phyloP scores from a whole-genome alignment of 1,140 invertebrate species.

The Ceratitis capitata region DNA sequence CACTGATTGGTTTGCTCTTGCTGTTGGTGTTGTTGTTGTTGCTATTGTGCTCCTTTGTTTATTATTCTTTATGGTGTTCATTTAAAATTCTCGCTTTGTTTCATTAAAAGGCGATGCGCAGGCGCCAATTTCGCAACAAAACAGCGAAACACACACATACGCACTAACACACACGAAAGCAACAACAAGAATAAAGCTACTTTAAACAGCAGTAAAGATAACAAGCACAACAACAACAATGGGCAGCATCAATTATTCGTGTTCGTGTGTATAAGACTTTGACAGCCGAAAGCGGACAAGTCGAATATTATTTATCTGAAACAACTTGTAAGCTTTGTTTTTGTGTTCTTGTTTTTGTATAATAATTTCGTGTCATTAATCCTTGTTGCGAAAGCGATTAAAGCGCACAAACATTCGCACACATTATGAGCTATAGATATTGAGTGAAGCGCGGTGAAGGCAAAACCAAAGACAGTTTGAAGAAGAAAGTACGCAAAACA shows the following conservation, averaged over 20 bases:
- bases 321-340: constrained; percentile 34
- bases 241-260: no score
- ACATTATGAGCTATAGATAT: no score
- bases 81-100: constrained; percentile 45
- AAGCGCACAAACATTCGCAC: neutral
- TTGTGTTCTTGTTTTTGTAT: neutral
- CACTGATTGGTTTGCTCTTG: neutral
- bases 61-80: constrained; percentile 45
- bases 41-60: neutral
- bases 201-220: neutral
- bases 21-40: neutral
- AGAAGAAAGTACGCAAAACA: neutral
- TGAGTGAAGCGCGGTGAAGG: neutral
- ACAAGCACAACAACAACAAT: neutral
- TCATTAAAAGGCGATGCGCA: constrained; percentile 28
- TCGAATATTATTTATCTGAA: neutral
- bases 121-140: constrained; percentile 34
- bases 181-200: neutral
- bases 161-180: neutral
- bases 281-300: neutral
- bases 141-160: neutral
- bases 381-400: constrained; percentile 40
- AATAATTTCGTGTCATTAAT: constrained; percentile 42
- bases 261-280: neutral
- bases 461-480: neutral